Conservation (phyloP, 1,140 invertebrate genomes). For the Scylla paramamosain region DNA sequence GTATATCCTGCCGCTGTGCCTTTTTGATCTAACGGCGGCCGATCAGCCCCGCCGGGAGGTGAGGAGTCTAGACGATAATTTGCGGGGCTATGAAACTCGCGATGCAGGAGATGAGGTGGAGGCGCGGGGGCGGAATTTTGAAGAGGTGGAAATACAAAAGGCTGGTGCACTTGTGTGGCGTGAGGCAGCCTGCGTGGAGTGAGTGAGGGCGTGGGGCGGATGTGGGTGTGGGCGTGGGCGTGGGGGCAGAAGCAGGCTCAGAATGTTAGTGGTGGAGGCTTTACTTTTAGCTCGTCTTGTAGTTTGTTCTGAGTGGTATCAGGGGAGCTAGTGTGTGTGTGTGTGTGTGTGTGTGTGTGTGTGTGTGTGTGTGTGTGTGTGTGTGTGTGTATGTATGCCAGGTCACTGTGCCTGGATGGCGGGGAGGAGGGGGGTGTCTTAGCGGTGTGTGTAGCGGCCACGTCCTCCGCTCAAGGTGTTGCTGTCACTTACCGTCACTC, state of each 20-base stretch:
- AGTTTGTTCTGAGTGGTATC: not conserved
- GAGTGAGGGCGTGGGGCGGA: not conserved
- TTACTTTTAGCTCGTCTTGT: not conserved
- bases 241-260: not conserved
- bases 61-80: not conserved
- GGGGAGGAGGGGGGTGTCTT: not conserved
- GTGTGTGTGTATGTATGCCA: not conserved
- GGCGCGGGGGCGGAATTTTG: not conserved
- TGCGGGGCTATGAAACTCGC: not conserved
- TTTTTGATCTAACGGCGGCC: not conserved
- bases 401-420: not conserved
- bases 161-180: not conserved
- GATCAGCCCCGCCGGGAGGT: too few species aligned
- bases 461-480: slow-evolving; percentile 55
- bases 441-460: not conserved
- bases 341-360: not conserved
- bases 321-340: not conserved
- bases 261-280: not conserved
- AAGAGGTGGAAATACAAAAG: not conserved
- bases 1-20: not conserved
- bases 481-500: slow-evolving; percentile 73
- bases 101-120: not conserved
- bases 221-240: not conserved
- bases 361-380: slow-evolving; percentile 15
- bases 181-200: not conserved